These are phyloP conservation scores for Ploceus nigricollis DNA, from an alignment of 2,113 vertebrate species.

Conservation along the genomic window DNA sequence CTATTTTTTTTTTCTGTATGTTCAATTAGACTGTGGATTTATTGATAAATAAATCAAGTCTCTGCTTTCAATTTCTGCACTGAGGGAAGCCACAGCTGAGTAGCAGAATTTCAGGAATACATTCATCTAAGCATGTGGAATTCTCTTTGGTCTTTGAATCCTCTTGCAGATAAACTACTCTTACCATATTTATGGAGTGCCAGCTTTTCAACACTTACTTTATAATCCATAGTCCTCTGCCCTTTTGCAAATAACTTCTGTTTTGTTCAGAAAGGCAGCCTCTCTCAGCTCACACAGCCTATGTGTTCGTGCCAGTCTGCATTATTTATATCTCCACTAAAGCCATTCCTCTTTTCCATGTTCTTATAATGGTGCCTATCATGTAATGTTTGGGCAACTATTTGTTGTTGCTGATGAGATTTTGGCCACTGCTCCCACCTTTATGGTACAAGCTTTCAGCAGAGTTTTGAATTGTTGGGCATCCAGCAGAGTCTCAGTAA, in stretches of 20 bases:
- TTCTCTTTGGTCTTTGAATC: conserved; percentile 26
- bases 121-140: conserved; percentile 16
- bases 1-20: neutral
- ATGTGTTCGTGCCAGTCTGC: neutral
- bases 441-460: neutral
- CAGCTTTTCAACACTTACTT: conserved; percentile 45
- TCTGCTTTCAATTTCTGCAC: conserved; percentile 9
- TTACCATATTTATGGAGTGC: conserved; percentile 30
- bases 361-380: neutral
- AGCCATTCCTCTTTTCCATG: neutral
- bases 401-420: neutral
- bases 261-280: conserved; percentile 7
- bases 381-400: neutral
- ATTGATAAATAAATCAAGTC: conserved; percentile 55
- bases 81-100: neutral
- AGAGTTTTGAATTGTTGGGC: neutral
- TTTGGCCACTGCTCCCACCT: neutral
- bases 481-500: neutral
- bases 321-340: neutral
- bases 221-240: conserved; percentile 44
- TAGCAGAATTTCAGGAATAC: conserved; percentile 31
- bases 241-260: conserved; percentile 53
- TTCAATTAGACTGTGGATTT: conserved; percentile 40
- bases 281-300: conserved; percentile 12
- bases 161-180: conserved; percentile 27